Conservation (phyloP, 2,797 vertebrate genomes). For the Odontamblyopus lacepedii region DNA sequence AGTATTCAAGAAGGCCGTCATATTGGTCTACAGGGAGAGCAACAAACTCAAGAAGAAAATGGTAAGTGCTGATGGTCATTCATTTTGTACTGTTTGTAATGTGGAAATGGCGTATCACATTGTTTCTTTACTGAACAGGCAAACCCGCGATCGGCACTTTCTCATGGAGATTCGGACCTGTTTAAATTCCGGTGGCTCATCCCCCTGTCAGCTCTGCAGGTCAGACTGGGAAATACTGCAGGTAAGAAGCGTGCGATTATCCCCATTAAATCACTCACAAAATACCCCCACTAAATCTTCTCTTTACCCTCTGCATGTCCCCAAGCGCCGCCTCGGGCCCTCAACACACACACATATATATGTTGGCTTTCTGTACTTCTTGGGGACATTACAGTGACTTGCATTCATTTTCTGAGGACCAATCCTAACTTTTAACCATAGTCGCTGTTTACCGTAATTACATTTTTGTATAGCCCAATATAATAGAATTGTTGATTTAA, state of each 20-base stretch:
- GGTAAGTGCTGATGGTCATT: constrained; percentile 74
- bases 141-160: constrained; percentile 80
- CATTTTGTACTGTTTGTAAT: constrained; percentile 8
- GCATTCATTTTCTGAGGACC: no score
- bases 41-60: constrained; percentile 95
- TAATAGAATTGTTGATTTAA: no score
- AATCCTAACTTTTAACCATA: no score
- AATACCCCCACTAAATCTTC: constrained; percentile 50
- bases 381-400: no score
- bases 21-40: constrained; percentile 93
- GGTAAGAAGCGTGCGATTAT: constrained; percentile 74
- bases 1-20: constrained; percentile 98
- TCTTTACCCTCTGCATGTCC: constrained; percentile 12
- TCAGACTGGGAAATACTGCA: constrained; percentile 91
- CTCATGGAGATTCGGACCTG: constrained; percentile 86
- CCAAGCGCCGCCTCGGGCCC: constrained; percentile 16
- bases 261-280: constrained; percentile 49
- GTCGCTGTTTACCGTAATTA: no score
- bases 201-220: constrained; percentile 93
- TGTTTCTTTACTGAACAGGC: constrained; percentile 57
- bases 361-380: no score
- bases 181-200: constrained; percentile 98
- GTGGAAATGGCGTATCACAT: background rate
- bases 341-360: constrained; percentile 14
- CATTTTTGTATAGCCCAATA: no score